A percentile compares a stretch with the other conserved stretches of the same genome.
Evolutionary conservation across 2,113 vertebrate genomes (phyloP).

Genomic region (Harpagus bidentatus): DNA sequence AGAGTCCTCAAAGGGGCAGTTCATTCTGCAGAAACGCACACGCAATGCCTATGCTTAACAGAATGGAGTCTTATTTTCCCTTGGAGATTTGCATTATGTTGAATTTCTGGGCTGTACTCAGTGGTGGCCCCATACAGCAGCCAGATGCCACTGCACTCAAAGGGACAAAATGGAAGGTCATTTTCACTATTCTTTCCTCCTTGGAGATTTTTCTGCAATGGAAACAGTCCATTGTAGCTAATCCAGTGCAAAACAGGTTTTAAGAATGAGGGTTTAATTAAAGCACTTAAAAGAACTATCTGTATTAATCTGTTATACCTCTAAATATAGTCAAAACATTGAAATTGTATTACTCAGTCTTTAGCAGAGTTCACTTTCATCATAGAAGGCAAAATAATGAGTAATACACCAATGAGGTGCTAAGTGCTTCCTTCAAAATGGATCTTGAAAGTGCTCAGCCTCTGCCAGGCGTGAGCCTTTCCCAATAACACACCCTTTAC

Average conservation of each 20-base stretch:
- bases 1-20: neutral
- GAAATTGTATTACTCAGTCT: neutral
- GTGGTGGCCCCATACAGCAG: neutral
- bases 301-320: neutral
- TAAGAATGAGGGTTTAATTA: constrained; percentile 19
- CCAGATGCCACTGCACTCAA: neutral
- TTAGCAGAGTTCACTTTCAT: neutral
- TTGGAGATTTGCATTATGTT: neutral
- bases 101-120: neutral
- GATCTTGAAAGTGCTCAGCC: neutral
- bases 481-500: neutral
- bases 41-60: neutral
- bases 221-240: neutral
- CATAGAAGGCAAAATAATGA: neutral
- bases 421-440: neutral
- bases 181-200: neutral
- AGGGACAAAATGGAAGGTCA: neutral
- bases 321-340: neutral
- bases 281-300: neutral
- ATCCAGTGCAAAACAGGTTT: neutral
- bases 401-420: neutral
- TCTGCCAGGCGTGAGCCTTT: neutral
- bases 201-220: neutral
- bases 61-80: neutral
- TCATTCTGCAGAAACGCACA: neutral